Evolutionary conservation across 2,888 invertebrate genomes (phyloP).

Genomic region (Gari tellinella): DNA sequence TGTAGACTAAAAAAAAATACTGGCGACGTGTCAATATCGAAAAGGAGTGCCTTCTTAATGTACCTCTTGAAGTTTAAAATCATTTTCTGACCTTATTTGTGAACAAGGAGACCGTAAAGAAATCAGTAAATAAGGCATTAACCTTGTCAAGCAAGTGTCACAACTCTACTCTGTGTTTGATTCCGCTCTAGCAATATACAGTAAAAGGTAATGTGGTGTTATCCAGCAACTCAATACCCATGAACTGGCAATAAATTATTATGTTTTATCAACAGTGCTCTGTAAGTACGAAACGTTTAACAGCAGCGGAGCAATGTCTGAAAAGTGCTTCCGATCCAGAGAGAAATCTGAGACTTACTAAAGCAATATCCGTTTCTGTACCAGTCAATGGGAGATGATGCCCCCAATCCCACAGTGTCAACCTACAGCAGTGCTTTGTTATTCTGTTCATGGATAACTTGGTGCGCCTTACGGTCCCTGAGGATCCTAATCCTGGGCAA

Average conservation of each 20-base stretch:
- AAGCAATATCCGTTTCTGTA: neutral
- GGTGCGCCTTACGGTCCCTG: neutral
- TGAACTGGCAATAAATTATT: no score
- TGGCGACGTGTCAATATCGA: no score
- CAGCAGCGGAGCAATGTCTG: neutral
- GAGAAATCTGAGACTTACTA: neutral
- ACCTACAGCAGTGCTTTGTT: conserved; percentile 1
- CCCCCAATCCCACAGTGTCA: neutral
- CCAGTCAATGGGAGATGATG: neutral
- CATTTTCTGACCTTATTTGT: neutral
- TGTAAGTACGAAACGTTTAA: no score
- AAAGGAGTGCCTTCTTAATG: neutral
- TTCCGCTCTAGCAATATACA: neutral
- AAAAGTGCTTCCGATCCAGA: neutral
- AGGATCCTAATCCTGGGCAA: neutral
- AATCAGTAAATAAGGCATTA: no score
- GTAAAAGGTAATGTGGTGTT: no score
- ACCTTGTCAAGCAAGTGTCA: neutral
- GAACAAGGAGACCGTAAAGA: neutral
- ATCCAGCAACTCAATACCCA: no score
- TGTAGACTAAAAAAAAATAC: no score
- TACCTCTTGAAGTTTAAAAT: neutral
- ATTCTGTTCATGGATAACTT: neutral
- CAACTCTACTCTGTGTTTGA: neutral
- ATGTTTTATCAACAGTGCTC: no score